phyloP scores from a whole-genome alignment of 2,113 vertebrate genomes.

The Trematomus loennbergii region DNA sequence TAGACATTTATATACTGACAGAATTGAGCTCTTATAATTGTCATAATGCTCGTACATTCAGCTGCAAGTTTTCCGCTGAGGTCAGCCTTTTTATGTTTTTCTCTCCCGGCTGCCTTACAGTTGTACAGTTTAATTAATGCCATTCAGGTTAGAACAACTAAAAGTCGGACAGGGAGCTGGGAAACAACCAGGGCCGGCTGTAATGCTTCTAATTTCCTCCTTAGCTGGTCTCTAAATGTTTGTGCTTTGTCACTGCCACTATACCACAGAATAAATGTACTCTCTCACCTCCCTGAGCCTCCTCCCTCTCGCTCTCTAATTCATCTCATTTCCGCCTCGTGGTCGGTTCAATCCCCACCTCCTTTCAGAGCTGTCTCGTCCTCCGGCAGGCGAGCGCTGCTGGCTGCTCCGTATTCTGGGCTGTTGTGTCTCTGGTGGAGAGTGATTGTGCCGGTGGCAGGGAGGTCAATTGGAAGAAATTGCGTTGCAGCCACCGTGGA shows the following conservation, averaged over 20 bases:
- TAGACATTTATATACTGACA: conserved; percentile 55
- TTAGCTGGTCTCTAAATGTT: conserved; percentile 79
- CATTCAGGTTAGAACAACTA: conserved; percentile 42
- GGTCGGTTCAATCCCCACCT: conserved; percentile 64
- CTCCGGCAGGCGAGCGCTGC: conserved; percentile 33
- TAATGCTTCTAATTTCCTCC: conserved; percentile 80
- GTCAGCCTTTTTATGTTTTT: conserved; percentile 14
- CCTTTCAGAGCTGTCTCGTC: conserved; percentile 52
- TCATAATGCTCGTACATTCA: conserved; percentile 19
- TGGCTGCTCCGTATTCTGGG: conserved; percentile 79
- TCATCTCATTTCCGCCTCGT: conserved; percentile 79
- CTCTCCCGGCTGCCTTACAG: conserved; percentile 25
- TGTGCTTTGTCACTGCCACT: conserved; percentile 82
- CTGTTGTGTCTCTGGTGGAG: conserved; percentile 77
- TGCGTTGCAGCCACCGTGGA: conserved; percentile 82
- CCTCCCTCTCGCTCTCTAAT: conserved; percentile 74
- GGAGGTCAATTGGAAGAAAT: conserved; percentile 87
- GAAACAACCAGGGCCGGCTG: conserved; percentile 52
- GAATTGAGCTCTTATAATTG: conserved; percentile 7
- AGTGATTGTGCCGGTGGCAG: conserved; percentile 83
- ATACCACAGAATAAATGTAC: conserved; percentile 74
- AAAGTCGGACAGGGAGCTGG: conserved; percentile 52
- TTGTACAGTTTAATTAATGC: conserved; percentile 50
- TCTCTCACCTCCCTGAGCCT: conserved; percentile 70
- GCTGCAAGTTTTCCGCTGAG: conserved; percentile 16